Base-by-base conservation (phyloP, 2,888 invertebrate genomes). In the Torymus auratus region DNA sequence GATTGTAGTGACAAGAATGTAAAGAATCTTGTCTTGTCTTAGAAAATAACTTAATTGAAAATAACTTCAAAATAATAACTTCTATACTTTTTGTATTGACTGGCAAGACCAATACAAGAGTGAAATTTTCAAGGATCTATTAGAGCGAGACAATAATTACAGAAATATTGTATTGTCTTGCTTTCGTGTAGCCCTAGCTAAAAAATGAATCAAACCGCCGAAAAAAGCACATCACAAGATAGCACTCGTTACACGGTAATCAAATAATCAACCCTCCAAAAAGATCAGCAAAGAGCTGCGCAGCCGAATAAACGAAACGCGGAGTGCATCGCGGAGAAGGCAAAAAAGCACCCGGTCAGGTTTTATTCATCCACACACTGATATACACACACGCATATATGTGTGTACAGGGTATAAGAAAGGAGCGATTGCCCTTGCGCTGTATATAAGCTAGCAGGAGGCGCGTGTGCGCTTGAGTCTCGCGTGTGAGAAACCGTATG, bases 401-500 rank as follows among this genome's bases (percentile, higher is more conserved):
- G 1, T 41, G 7, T 7, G 7, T 41, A 41, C 41, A 41, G 41
- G 41, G 41, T 41, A 72, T 76, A 80, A 80, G 76, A 80, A 76
- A 80, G 76, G 68, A 76, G 68, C 80, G 75, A 80, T 80, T 78
- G 82, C 83, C 83, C 84, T 83, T 76, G 74, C 41, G 7, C 7
- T 41, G 41, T 41, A 41, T 41, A 41, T 41, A 41, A 10, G 41
- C 79, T 79, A 74, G 69, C 56, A 68, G 70, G 74, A 41, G 41
- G 28, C 86, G 88, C 88, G 88, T 89, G 89, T 89, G 89, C 64
- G 41, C 15, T 50, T 50, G n/a, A n/a, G n/a, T 23, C 82, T 65
- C 41, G 41, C 86, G 88, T 88, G 88, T 89, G 89, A 89, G 89
- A 89, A 89, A 80, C 69, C 69, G 73, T 72, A 72, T 72, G 71